Base-by-base conservation (phyloP, 1,140 invertebrate species). In the Philotrypesis tridentata region DNA sequence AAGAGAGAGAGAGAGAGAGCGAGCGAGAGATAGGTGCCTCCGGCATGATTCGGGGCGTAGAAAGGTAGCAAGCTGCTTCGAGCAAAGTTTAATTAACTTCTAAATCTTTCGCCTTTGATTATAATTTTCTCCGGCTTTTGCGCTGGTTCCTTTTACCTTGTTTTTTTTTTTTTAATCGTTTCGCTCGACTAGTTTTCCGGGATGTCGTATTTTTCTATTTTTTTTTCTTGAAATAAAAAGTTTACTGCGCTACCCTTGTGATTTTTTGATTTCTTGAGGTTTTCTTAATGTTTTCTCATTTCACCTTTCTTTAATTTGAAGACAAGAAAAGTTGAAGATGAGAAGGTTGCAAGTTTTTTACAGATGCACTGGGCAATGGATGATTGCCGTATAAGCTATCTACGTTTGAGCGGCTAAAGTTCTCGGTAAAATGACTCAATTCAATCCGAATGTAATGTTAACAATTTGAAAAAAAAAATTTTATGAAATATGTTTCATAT, bases 91-190 rank as follows among this genome's bases (percentile, higher is more conserved):
- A 80, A 80, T 80, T 80, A 80, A 80, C 78, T 80, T 80, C 78
- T 80, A 80, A 80, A 80, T 72, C 78, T 80, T 80, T 63, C 48
- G 78, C 78, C 70, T 80, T 80, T 80, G 78, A 80, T 72, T 80
- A 80, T 80, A 63, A 80, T 72, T 80, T 80, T 72, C 70, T 80
- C 70, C 61, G 31, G n/a, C 48, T 55, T 31, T n/a, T 25, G 9
- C 61, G 8, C 21, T 8, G 25, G 48, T n/a, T 17, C 40, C 29
- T 23, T 61, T 21, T 63, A 63, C 17, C 73, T 37, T 31, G 9
- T 37, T 25, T 71, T 25, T 37, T 70, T 23, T 70, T 68, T 67
- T 77, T 12, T 7, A 23, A 63, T 67, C 40, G 7, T 17, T 40
- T 27, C n/a, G 65, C 61, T 43, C 23, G 17, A 12, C 6, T n/a